Evolutionary conservation across 1,140 invertebrate genomes (phyloP), one percentile per base, ranked within the genome.

Genomic region (Portunus trituberculatus): DNA sequence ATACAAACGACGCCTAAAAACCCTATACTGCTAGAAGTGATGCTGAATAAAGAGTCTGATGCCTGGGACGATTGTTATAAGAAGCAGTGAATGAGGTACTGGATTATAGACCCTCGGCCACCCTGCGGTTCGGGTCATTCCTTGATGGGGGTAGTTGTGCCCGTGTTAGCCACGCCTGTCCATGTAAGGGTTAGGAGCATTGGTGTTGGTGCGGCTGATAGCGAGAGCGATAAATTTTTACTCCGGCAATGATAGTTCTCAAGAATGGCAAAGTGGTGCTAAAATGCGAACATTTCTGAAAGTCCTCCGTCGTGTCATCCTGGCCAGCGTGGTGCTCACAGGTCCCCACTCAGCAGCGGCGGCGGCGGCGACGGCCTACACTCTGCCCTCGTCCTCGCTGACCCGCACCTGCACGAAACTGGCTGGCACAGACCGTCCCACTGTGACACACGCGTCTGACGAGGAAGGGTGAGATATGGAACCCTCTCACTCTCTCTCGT

Each of bases 131-230:
- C 91, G 91, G 91, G 91, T 92, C 20, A 83, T 39, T 16, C 28
- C 32, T 59, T 45, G 67, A 59, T 82, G 12, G 67, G 90, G 91
- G 91, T 45, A 67, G 29, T 92, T 92, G n/a, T 92, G 91, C 67
- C 91, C 59, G 3, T 92, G 91, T 83, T 92, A 67, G 67, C n/a
- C 67, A 2, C 7, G 91, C 29, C 59, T 92, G 91, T 10, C 91
- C 91, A 92, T 92, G 91, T 92, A 92, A 92, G 91, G 91, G 59
- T 83, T 83, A 82, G 91, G 91, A 92, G 91, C 91, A 82, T 83
- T 92, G 91, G 91, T 92, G 91, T 92, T 92, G 91, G 91, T 92
- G 67, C 39, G 59, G 59, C 91, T 46, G 91, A 92, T 92, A 92
- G 91, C 91, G 46, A 83, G 76, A 45, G 29, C 76, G 91, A 92